Percentiles rank a stretch among this genome's conserved stretches.
Conservation (phyloP, 2,113 vertebrate species). For the Corynorhinus townsendii region DNA sequence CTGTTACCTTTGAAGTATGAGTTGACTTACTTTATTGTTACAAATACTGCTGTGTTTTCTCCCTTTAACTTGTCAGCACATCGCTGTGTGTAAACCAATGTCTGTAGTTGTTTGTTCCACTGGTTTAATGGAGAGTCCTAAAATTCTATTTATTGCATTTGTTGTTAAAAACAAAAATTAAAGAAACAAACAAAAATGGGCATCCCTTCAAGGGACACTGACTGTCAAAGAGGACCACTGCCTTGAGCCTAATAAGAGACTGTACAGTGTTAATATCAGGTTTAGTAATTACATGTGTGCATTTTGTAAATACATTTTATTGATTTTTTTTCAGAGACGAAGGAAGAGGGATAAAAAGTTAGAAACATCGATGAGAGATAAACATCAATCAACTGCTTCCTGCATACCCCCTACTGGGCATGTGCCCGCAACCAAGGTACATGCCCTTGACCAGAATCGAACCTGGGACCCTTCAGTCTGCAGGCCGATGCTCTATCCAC, state of each 20-base stretch:
- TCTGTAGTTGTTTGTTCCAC: background rate
- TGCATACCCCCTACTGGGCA: too few relatives aligned
- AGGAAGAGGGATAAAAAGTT: too few relatives aligned
- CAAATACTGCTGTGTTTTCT: background rate
- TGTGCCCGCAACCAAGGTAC: too few relatives aligned
- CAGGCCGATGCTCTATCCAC: too few relatives aligned
- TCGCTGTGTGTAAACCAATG: background rate
- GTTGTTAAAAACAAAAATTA: background rate
- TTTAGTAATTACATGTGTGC: conserved; percentile 25
- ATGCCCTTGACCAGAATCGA: too few relatives aligned
- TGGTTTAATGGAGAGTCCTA: background rate
- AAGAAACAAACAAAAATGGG: background rate
- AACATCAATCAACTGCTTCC: too few relatives aligned
- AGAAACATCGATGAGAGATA: too few relatives aligned
- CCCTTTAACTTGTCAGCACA: background rate
- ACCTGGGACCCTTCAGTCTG: too few relatives aligned
- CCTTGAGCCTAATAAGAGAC: background rate
- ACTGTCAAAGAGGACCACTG: background rate
- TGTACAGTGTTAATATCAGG: background rate
- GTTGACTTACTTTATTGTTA: background rate
- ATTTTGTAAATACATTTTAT: background rate
- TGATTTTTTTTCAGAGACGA: too few relatives aligned
- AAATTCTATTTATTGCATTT: background rate
- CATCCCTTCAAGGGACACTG: background rate
- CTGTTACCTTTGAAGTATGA: background rate